Base-by-base conservation (phyloP, 92 coral and sea anemone species). In the Bergia puertoricense region DNA sequence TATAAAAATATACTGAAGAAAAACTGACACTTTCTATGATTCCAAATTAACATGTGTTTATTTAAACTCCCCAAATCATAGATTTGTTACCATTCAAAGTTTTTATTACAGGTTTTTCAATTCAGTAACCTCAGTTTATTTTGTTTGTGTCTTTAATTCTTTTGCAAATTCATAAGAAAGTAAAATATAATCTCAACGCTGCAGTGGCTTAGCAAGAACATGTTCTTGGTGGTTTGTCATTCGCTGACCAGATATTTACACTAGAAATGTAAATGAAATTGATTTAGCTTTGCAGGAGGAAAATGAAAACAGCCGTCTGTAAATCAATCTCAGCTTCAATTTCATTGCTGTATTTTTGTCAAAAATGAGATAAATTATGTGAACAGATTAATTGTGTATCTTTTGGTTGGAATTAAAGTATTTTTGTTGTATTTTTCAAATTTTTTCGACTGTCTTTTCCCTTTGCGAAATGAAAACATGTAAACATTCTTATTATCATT, bases 11-110 rank as follows among this genome's bases (percentile, higher is more conserved):
- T 41, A 76, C 38, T 20, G n/a, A 76, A 41, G 48, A 18, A 76
- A 76, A 76, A 42, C 30, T 15, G 46, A 40, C 30, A 16, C 51
- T 16, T 15, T 23, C 14, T 48, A 74, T 68, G 68, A 30, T 14
- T 51, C 57, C 11, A 84, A 71, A 84, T 69, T 14, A 71, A 69
- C 10, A 84, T 56, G 54, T 84, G 54, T 84, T 84, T 82, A 67
- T 45, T 48, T 30, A 72, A 69, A 45, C 45, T 36, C 41, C 4
- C 67, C 20, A 69, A 46, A 71, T 11, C 1, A 69, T 20, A 84
- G 69, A 62, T 62, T 62, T 62, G 7, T 62, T 62, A 62, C 69
- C 8, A 22, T 6, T 16, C 30, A 7, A 62, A 62, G 69, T 0
- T 62, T 23, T 62, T 16, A 3, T 62, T 62, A 2, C 5, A 22